Conservation (phyloP, 2,797 vertebrate genomes). For the Sebastes melanostomus region DNA sequence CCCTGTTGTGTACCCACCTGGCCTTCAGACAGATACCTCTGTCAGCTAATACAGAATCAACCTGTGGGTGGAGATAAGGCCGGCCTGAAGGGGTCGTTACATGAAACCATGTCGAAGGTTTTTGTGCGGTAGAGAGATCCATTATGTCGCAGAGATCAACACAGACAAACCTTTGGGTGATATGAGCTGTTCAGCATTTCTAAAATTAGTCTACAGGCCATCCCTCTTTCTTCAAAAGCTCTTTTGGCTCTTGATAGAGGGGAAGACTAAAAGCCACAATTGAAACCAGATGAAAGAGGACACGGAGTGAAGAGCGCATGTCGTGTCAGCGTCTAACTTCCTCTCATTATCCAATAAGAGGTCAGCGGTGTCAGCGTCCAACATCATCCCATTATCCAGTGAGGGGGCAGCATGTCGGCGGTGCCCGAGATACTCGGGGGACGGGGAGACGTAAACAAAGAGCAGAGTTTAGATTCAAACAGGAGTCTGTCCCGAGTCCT, state of each 20-base stretch:
- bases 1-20: slow-evolving; percentile 36
- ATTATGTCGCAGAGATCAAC: slow-evolving; percentile 7
- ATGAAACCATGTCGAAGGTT: background rate
- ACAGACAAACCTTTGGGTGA: slow-evolving; percentile 46
- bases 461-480: slow-evolving; percentile 61
- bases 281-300: slow-evolving; percentile 76
- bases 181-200: slow-evolving; percentile 36
- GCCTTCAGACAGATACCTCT: slow-evolving; percentile 36
- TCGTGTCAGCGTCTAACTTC: slow-evolving; percentile 73
- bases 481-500: slow-evolving; percentile 42
- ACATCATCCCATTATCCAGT: slow-evolving; percentile 68
- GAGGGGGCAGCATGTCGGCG: slow-evolving; percentile 46
- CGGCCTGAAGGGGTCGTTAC: background rate
- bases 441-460: slow-evolving; percentile 68
- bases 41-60: slow-evolving; percentile 29
- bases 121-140: slow-evolving; percentile 7
- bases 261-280: slow-evolving; percentile 61
- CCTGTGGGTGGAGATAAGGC: slow-evolving; percentile 39
- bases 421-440: slow-evolving; percentile 57
- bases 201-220: slow-evolving; percentile 52
- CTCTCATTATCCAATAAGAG: slow-evolving; percentile 82
- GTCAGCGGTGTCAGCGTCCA: slow-evolving; percentile 50
- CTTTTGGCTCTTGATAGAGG: slow-evolving; percentile 27
- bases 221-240: slow-evolving; percentile 45
- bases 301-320: slow-evolving; percentile 62